phyloP scores from a whole-genome alignment of 1,140 invertebrate species.

The Forficula auricularia region DNA sequence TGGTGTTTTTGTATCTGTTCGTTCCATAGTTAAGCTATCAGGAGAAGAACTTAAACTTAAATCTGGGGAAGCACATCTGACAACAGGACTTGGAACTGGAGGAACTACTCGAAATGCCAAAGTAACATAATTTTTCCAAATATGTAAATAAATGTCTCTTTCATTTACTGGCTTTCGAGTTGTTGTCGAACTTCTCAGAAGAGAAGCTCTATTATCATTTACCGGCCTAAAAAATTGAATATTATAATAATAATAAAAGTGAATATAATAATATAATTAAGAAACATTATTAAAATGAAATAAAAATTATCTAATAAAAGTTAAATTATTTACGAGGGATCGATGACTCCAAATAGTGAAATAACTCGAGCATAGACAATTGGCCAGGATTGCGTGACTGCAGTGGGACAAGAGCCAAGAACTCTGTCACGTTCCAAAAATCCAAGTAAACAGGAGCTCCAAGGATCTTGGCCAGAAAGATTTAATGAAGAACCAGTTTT shows the following conservation, averaged over 20 bases:
- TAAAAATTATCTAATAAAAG: neutral
- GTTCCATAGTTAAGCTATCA: conserved; percentile 63
- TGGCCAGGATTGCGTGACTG: conserved; percentile 82
- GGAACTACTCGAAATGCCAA: conserved; percentile 87
- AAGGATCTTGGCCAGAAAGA: conserved; percentile 51
- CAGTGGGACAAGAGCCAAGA: conserved; percentile 63
- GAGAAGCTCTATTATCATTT: conserved; percentile 86
- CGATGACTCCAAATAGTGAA: conserved; percentile 77
- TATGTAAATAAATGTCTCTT: conserved; percentile 75
- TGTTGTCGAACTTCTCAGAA: conserved; percentile 57
- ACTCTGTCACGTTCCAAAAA: conserved; percentile 62
- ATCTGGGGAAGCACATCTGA: conserved; percentile 82
- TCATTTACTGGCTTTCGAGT: conserved; percentile 76
- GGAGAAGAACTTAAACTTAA: conserved; percentile 70
- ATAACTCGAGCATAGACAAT: conserved; percentile 82
- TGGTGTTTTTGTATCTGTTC: conserved; percentile 45
- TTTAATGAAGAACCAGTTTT: conserved; percentile 35
- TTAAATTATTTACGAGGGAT: conserved; percentile 80
- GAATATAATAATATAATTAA: too few relatives aligned
- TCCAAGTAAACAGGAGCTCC: conserved; percentile 72
- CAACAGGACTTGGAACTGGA: conserved; percentile 56
- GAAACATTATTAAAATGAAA: neutral
- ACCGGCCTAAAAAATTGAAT: conserved; percentile 52
- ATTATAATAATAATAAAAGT: too few relatives aligned
- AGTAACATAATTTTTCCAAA: conserved; percentile 92